phyloP scores from a whole-genome alignment of 2,888 invertebrate species.

The Tenthredo notha region DNA sequence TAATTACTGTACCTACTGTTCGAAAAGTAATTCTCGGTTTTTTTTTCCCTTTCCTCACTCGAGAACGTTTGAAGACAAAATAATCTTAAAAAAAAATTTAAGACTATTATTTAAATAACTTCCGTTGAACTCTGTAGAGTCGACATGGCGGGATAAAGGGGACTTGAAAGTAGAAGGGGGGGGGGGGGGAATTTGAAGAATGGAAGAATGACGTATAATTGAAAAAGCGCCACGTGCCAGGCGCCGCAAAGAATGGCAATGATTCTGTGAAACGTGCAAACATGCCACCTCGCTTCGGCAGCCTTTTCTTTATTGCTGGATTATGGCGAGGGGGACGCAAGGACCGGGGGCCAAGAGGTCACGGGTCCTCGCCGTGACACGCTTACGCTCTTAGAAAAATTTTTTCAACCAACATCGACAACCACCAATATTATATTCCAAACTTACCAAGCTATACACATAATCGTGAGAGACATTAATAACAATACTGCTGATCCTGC shows the following conservation, averaged over 20 bases:
- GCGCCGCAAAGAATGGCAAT: constrained; percentile 69
- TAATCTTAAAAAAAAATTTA: not conserved
- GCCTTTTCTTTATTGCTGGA: constrained; percentile 14
- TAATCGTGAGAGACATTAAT: constrained; percentile 67
- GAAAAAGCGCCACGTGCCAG: constrained; percentile 62
- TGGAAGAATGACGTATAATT: constrained; percentile 58
- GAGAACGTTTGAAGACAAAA: not conserved
- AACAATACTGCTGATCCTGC: constrained; percentile 64
- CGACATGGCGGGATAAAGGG: constrained; percentile 9
- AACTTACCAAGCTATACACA: not conserved
- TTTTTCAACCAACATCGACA: constrained; percentile 41
- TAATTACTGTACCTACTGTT: not conserved
- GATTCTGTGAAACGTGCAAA: constrained; percentile 74
- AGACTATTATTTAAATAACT: constrained; percentile 5
- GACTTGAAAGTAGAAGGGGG: constrained; percentile 1
- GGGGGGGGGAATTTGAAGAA: constrained; percentile 18
- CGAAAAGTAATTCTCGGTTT: not conserved
- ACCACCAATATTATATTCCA: not conserved
- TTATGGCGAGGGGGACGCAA: constrained; percentile 50
- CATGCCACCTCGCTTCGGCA: constrained; percentile 61
- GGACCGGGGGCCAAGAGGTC: constrained; percentile 49
- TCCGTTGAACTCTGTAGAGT: not conserved
- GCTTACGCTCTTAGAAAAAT: constrained; percentile 71
- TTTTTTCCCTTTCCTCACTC: not conserved
- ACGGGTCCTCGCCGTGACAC: constrained; percentile 65